Conservation (phyloP, 1,140 invertebrate genomes). For the Elysia chlorotica region DNA sequence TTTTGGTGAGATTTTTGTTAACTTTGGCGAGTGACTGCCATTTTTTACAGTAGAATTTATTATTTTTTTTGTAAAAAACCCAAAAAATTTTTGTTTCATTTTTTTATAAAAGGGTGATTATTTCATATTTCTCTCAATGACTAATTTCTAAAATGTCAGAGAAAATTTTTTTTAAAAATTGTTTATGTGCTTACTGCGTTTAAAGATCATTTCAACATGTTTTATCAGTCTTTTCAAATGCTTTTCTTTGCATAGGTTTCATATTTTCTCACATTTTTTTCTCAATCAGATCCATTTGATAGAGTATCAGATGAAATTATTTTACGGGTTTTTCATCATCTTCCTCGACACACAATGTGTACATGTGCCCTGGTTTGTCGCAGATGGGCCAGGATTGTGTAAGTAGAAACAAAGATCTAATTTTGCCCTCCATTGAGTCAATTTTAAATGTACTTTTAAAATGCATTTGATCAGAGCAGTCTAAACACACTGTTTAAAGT, state of each 20-base stretch:
- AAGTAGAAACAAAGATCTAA: too few species aligned
- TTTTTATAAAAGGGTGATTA: background rate
- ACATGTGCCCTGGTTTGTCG: constrained; percentile 22
- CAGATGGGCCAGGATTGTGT: constrained; percentile 23
- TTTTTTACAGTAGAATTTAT: background rate
- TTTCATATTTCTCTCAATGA: background rate
- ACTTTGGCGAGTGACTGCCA: background rate
- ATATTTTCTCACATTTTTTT: too few species aligned
- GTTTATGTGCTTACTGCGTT: background rate
- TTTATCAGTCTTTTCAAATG: background rate
- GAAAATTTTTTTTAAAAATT: background rate
- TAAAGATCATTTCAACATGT: background rate
- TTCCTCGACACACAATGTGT: constrained; percentile 20
- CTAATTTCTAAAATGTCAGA: background rate
- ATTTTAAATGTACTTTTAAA: too few species aligned
- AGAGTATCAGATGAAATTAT: constrained; percentile 21
- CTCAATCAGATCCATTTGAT: constrained; percentile 14
- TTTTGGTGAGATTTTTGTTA: constrained; percentile 3
- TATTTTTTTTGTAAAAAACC: background rate
- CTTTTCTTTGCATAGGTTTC: background rate
- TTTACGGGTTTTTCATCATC: constrained; percentile 10
- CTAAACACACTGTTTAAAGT: too few species aligned
- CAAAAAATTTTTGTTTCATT: background rate
- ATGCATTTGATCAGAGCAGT: too few species aligned
- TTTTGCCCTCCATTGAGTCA: too few species aligned